A percentile compares a stretch with the other conserved stretches of the same genome.
phyloP scores from a whole-genome alignment of 1,140 invertebrate genomes.

The Eriocheir sinensis region DNA sequence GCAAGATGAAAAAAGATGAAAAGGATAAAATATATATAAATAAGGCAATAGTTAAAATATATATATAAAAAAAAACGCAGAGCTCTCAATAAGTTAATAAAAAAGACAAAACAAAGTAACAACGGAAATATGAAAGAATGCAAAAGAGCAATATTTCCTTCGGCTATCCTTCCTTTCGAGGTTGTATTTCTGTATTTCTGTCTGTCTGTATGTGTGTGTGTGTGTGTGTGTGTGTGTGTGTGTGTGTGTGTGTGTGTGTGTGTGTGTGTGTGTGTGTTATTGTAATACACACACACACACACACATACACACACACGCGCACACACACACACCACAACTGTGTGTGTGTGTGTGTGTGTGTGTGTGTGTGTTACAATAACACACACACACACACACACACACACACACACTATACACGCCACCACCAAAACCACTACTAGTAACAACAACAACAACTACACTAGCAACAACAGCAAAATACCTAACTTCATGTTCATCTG shows the following conservation, averaged over 20 bases:
- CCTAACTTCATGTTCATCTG: background rate
- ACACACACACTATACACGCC: background rate
- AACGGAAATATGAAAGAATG: background rate
- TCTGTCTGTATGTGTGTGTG: background rate
- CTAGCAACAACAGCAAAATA: too few relatives aligned
- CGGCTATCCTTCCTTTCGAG: background rate
- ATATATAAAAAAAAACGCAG: too few relatives aligned
- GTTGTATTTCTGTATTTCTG: background rate
- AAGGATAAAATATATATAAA: background rate
- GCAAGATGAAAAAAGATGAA: background rate
- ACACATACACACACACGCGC: background rate
- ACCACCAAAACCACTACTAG: too few relatives aligned
- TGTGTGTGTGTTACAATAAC: too few relatives aligned
- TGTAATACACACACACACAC: background rate
- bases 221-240: conserved; percentile 21
- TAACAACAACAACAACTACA: too few relatives aligned
- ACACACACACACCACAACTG: conserved; percentile 1
- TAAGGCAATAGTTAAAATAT: too few relatives aligned
- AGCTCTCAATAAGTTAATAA: too few relatives aligned
- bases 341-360: too few relatives aligned
- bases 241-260: background rate
- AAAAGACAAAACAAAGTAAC: background rate
- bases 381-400: background rate
- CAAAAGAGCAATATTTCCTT: background rate
- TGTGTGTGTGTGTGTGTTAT: background rate